Base-by-base conservation (phyloP, 2,797 vertebrate species). In the Trachurus trachurus region DNA sequence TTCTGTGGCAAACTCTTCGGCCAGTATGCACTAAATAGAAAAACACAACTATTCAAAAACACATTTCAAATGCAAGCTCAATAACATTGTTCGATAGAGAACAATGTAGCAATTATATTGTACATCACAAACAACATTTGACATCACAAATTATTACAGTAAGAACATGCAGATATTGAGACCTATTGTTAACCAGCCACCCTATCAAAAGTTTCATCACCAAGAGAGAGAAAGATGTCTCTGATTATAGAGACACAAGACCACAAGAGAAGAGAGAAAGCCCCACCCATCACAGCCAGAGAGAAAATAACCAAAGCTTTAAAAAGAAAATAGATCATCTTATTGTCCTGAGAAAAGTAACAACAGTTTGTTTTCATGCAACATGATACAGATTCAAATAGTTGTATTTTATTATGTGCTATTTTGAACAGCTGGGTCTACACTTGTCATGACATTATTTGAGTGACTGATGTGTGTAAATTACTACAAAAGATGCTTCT, bases 121-220 rank as follows among this genome's bases (percentile, higher is more conserved):
- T 4, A 58, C 8, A 56, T 40, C 42, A 34, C 40, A 78, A 62
- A 61, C 15, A 76, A 26, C 2, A 67, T 26, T 65, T 59, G 4
- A 54, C 8, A 56, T 40, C 42, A 34, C 34, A 78, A 65, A 61
- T 40, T 9, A 37, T 65, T 39, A 13, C 34, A n/a, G n/a, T n/a
- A 26, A 26, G 15, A 63, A 21, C 12, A 11, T 21, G 60, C 45
- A 83, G 66, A 82, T 12, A 62, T 29, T 1, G 22, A 17, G 1
- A 74, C 42, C 15, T 54, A 82, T 74, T 74, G 10, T 39, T 60
- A 70, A 53, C 9, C 26, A 45, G 70, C 47, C 34, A 40, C 50
- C 12, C 64, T 52, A 61, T 37, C 3, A 0, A 22, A 42, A 52
- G 22, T 39, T 21, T 9, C 66, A 50, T 40, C 70, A 76, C 62